Percentiles rank a stretch among this genome's conserved stretches.
phyloP scores from a whole-genome alignment of 2,888 invertebrate genomes.

The Acrocera orbiculus region DNA sequence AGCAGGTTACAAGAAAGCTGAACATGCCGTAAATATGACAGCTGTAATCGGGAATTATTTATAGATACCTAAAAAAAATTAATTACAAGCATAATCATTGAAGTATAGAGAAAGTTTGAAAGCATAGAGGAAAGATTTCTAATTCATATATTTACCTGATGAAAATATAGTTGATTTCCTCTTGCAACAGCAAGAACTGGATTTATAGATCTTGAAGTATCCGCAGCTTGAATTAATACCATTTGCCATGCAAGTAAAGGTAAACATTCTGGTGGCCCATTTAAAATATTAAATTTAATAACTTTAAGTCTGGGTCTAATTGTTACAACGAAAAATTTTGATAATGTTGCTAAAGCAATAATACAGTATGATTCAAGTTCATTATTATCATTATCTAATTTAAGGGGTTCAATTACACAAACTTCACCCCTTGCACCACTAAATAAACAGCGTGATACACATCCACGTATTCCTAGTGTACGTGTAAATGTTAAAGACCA shows the following conservation, averaged over 20 bases:
- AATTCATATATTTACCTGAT: too few relatives aligned
- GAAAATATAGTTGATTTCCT: constrained; percentile 68
- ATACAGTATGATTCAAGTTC: constrained; percentile 58
- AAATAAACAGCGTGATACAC: constrained; percentile 84
- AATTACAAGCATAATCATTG: not conserved
- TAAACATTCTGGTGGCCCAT: constrained; percentile 56
- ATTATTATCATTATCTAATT: constrained; percentile 34
- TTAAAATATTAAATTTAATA: constrained; percentile 57
- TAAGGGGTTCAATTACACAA: constrained; percentile 51
- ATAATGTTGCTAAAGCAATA: constrained; percentile 84
- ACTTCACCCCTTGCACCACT: constrained; percentile 96
- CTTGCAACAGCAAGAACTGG: constrained; percentile 83
- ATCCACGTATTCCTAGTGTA: constrained; percentile 71
- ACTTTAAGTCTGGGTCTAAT: constrained; percentile 61
- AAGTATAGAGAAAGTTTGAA: too few relatives aligned
- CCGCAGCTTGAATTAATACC: constrained; percentile 60
- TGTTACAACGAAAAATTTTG: constrained; percentile 61
- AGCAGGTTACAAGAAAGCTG: constrained; percentile 52
- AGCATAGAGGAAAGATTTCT: too few relatives aligned
- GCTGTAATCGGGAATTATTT: constrained; percentile 35
- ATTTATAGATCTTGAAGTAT: constrained; percentile 48
- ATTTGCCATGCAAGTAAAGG: constrained; percentile 89
- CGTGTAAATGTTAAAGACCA: constrained; percentile 83
- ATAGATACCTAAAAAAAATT: constrained; percentile 20
- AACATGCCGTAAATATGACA: constrained; percentile 51